Conservation (phyloP, 1,140 invertebrate species). For the Lasioglossum albipes region DNA sequence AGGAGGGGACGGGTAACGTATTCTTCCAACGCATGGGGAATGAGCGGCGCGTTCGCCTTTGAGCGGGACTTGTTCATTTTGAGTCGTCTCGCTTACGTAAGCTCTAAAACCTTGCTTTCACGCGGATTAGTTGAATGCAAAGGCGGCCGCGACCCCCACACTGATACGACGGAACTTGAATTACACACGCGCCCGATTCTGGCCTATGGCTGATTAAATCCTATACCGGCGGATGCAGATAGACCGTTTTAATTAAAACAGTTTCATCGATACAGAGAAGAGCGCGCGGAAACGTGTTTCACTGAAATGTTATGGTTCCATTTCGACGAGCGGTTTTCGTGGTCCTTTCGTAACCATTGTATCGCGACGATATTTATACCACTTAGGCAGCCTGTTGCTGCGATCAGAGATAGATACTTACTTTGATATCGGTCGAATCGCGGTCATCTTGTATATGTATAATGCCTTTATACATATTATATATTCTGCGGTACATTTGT, state of each 20-base stretch:
- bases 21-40: background rate
- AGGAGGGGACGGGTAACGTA: background rate
- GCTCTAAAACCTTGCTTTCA: slow-evolving; percentile 63
- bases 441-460: no score
- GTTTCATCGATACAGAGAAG: slow-evolving; percentile 12
- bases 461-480: no score
- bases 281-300: background rate
- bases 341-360: background rate
- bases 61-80: slow-evolving; percentile 49
- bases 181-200: slow-evolving; percentile 56
- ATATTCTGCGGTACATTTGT: no score
- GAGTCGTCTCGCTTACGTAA: slow-evolving; percentile 55
- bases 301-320: background rate
- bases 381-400: slow-evolving; percentile 20
- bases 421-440: background rate
- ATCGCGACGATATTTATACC: background rate
- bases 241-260: slow-evolving; percentile 67
- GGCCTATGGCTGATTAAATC: slow-evolving; percentile 65
- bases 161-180: slow-evolving; percentile 66
- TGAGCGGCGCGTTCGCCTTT: background rate
- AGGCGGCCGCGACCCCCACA: slow-evolving; percentile 37
- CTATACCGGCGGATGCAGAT: slow-evolving; percentile 51
- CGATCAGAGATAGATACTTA: background rate
- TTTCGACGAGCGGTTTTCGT: background rate
- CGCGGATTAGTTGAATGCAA: slow-evolving; percentile 62